Evolutionary conservation across 1,140 invertebrate genomes (phyloP).

Genomic region (Trachymyrmex septentrionalis): DNA sequence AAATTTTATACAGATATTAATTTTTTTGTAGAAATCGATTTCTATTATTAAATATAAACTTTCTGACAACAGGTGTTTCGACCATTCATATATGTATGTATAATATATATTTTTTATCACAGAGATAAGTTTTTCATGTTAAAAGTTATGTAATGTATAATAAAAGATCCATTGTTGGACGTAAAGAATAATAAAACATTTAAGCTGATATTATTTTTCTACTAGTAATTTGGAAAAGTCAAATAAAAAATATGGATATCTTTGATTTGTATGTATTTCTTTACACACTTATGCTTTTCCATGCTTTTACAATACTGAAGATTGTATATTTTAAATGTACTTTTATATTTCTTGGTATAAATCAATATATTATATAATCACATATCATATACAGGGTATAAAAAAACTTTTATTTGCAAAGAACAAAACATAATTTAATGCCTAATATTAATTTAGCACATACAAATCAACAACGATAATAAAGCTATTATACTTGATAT

Average conservation of each 20-base stretch:
- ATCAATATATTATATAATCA: slow-evolving; percentile 30
- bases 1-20: slow-evolving; percentile 17
- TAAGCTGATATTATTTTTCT: slow-evolving; percentile 28
- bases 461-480: slow-evolving; percentile 63
- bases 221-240: not conserved
- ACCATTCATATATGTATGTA: slow-evolving; percentile 32
- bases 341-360: slow-evolving; percentile 16
- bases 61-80: not conserved
- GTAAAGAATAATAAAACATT: slow-evolving; percentile 25
- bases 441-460: slow-evolving; percentile 59
- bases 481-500: slow-evolving; percentile 65
- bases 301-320: not conserved
- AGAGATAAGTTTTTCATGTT: slow-evolving; percentile 1
- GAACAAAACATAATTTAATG: slow-evolving; percentile 66
- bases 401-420: slow-evolving; percentile 57
- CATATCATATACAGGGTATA: slow-evolving; percentile 41
- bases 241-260: slow-evolving; percentile 26
- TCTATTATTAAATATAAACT: slow-evolving; percentile 23
- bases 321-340: not conserved
- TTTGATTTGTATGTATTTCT: not conserved
- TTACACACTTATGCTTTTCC: not conserved
- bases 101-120: not conserved
- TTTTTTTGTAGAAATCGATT: slow-evolving; percentile 16
- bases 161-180: not conserved
- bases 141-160: not conserved